Percentiles rank a stretch among this genome's conserved stretches.
Conservation (phyloP, 1,140 invertebrate species). For the Elymnias hypermnestra region DNA sequence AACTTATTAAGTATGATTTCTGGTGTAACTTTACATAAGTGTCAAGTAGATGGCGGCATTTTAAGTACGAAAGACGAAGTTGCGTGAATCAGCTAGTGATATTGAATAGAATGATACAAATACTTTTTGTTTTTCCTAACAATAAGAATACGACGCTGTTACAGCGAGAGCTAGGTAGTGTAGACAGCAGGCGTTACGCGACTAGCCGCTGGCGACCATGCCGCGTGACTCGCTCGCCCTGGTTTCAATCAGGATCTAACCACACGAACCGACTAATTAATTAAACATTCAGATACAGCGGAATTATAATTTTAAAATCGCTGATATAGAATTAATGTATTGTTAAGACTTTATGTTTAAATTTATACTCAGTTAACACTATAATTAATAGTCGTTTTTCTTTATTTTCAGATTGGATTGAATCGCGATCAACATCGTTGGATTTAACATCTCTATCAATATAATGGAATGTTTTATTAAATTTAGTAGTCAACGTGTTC, state of each 20-base stretch:
- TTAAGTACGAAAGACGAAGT: too few species aligned
- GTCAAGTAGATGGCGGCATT: too few species aligned
- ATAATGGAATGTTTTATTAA: slow-evolving; percentile 43
- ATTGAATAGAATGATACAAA: too few species aligned
- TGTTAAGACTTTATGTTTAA: not conserved
- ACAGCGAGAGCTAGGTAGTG: slow-evolving; percentile 2
- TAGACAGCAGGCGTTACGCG: slow-evolving; percentile 33
- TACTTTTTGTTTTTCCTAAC: slow-evolving; percentile 9
- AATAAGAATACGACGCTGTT: slow-evolving; percentile 4
- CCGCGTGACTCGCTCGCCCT: slow-evolving; percentile 66
- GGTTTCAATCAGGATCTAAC: slow-evolving; percentile 61
- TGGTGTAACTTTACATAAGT: too few species aligned
- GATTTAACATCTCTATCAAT: slow-evolving; percentile 15
- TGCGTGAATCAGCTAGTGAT: too few species aligned
- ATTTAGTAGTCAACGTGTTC: not conserved
- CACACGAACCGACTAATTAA: slow-evolving; percentile 47
- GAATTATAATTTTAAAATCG: slow-evolving; percentile 16
- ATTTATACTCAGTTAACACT: not conserved
- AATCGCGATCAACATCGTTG: slow-evolving; percentile 10
- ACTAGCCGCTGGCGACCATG: slow-evolving; percentile 34
- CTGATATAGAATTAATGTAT: slow-evolving; percentile 9
- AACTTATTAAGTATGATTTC: too few species aligned
- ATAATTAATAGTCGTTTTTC: slow-evolving; percentile 23
- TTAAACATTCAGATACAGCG: slow-evolving; percentile 47
- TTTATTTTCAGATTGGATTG: slow-evolving; percentile 48